phyloP scores from a whole-genome alignment of 1,140 invertebrate species.

The Orius insidiosus region DNA sequence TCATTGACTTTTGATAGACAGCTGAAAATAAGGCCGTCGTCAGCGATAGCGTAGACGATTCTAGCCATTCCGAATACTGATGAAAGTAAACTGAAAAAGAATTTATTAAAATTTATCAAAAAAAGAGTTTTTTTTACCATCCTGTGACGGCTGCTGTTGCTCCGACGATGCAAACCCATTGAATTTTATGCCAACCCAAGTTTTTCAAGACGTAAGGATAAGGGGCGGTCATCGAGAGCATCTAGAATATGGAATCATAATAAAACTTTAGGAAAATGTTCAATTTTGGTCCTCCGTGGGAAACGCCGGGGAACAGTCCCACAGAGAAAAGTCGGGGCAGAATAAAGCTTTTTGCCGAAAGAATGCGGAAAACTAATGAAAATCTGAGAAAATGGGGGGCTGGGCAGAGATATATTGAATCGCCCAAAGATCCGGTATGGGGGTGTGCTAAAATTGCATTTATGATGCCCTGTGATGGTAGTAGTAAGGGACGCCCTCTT shows the following conservation, averaged over 20 bases:
- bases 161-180: conserved; percentile 70
- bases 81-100: conserved; percentile 51
- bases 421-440: too few species aligned
- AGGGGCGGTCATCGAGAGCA: conserved; percentile 42
- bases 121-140: conserved; percentile 1
- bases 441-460: too few species aligned
- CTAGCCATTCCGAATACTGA: conserved; percentile 64
- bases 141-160: conserved; percentile 7
- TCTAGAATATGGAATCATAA: conserved; percentile 68
- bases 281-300: too few species aligned
- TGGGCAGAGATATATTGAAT: too few species aligned
- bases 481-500: neutral
- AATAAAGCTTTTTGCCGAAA: too few species aligned
- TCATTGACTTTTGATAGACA: conserved; percentile 51
- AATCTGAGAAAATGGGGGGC: too few species aligned
- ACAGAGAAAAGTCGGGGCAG: too few species aligned
- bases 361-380: too few species aligned
- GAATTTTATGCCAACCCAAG: conserved; percentile 57
- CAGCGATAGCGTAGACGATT: conserved; percentile 72
- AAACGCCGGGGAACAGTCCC: too few species aligned
- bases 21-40: conserved; percentile 64
- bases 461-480: too few species aligned
- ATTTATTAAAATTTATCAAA: neutral
- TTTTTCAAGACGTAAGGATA: conserved; percentile 64
- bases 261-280: conserved; percentile 27